Base-by-base conservation (phyloP, 2,113 vertebrate species). In the human (Homo sapiens) region DNA sequence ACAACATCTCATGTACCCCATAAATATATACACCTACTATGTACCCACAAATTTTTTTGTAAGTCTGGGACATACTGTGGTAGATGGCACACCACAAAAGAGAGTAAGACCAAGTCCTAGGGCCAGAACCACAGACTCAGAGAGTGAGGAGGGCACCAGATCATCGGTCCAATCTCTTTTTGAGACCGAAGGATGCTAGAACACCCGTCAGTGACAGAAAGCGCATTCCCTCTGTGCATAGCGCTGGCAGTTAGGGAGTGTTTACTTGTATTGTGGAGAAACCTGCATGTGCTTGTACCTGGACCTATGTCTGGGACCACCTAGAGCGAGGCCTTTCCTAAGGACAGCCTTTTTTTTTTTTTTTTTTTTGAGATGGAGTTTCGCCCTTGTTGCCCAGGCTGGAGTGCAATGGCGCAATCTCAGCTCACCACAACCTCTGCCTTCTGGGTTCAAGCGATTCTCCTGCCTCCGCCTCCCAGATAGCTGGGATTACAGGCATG, bases 101-200 rank as follows among this genome's bases (percentile, higher is more conserved):
- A 97, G 45, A 89, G 5, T 6, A 40, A 90, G 66, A 59, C 27
- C 11, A 32, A 64, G 57, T 12, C 14, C 23, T 25, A 32, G 79
- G 30, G 50, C 11, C 64, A 80, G 86, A 59, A 43, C 13, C 57
- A 48, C 9, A 72, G 79, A 55, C 43, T 52, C 2, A 0, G 17
- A 35, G 16, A 20, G 12, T 25, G 1, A 40, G 43, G 43, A 80
- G 55, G 66, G 32, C 25, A 35, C 50, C 10, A 0, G 7, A 6
- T 3, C 30, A 3, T 6, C 4, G 0, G 50, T 9, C 55, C 16
- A 13, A 10, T 8, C 55, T 68, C 73, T 45, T 12, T 22, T 4
- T 22, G 78, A 16, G 7, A 48, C 17, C 27, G 9, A 32, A 8
- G 66, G 22, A 3, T 61, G 66, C 79, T 12, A 3, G 30, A n/a